A percentile compares a stretch with the other conserved stretches of the same genome.
These are phyloP conservation scores for Castor canadensis DNA, from an alignment of 2,113 vertebrate species.

Conservation along the genomic window DNA sequence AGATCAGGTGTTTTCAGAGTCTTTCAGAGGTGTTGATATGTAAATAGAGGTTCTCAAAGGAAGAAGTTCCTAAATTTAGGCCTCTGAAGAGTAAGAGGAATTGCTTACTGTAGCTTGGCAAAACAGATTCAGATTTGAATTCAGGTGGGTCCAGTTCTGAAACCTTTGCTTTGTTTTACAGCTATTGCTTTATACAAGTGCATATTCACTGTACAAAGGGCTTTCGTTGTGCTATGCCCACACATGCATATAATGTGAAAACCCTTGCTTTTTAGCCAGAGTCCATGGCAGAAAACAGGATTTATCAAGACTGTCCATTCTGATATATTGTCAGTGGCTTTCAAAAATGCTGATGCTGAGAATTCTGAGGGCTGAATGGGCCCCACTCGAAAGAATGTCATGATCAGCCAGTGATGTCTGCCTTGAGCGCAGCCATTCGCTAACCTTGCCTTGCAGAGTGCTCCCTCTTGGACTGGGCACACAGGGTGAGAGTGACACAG, in stretches of 20 bases:
- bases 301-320: conserved; percentile 14
- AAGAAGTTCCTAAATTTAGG: neutral
- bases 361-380: neutral
- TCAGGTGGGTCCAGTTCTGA: neutral
- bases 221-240: no score
- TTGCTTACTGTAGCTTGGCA: neutral
- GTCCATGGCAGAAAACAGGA: neutral
- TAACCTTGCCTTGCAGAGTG: neutral
- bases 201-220: no score
- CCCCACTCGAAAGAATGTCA: neutral
- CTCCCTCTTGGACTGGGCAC: neutral
- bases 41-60: neutral
- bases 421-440: neutral
- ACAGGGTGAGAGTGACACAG: neutral
- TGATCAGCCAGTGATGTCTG: neutral
- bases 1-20: neutral
- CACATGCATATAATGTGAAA: no score
- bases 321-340: conserved; percentile 6
- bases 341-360: conserved; percentile 28
- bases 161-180: neutral
- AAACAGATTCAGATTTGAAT: conserved; percentile 9
- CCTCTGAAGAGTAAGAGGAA: neutral
- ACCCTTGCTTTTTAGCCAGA: neutral
- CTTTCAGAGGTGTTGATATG: no score
- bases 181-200: no score